phyloP scores from a whole-genome alignment of 2,113 vertebrate species.

The Cathartes aura region DNA sequence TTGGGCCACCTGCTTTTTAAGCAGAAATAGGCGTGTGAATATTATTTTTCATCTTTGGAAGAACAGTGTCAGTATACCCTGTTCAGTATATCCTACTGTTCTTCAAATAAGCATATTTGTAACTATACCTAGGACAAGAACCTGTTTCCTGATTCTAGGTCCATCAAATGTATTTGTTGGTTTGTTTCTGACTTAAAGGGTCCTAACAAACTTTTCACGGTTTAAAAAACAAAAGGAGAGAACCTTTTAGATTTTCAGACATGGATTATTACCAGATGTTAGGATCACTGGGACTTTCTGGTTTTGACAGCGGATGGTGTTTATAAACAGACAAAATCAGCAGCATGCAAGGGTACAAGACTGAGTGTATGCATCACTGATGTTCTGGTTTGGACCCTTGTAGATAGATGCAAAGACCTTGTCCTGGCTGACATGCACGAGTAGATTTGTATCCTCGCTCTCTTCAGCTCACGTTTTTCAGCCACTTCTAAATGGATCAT shows the following conservation, averaged over 20 bases:
- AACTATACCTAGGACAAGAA: background rate
- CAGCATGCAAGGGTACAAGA: background rate
- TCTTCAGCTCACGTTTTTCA: background rate
- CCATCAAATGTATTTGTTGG: background rate
- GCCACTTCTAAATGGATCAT: background rate
- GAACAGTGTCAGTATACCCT: background rate
- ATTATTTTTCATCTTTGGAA: background rate
- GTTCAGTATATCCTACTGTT: background rate
- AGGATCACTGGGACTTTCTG: background rate
- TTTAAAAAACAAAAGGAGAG: background rate
- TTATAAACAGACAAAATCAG: background rate
- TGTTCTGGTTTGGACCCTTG: background rate
- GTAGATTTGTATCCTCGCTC: background rate
- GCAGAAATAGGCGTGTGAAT: background rate
- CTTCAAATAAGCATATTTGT: background rate
- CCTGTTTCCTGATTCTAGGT: background rate
- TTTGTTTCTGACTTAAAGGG: background rate
- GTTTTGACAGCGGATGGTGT: background rate
- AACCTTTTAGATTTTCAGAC: background rate
- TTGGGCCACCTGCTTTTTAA: background rate
- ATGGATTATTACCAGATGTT: background rate
- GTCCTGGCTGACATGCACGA: background rate
- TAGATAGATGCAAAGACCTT: background rate
- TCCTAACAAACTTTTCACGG: background rate
- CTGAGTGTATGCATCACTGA: fast-evolving